Evolutionary conservation across 2,113 vertebrate species (phyloP).

Genomic region (Pantherophis guttatus): DNA sequence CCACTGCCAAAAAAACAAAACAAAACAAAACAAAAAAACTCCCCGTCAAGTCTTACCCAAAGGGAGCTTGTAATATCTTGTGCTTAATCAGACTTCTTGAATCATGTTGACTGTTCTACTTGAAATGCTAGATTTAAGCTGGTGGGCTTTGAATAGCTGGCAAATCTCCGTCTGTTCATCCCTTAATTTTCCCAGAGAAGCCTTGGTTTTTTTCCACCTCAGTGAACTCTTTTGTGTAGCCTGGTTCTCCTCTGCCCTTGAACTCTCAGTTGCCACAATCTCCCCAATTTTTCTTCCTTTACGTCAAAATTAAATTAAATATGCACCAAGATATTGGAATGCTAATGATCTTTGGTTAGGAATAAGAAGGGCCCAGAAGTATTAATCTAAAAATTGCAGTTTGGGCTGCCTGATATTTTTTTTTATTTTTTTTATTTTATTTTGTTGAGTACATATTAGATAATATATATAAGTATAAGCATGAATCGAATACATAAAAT

Average conservation of each 20-base stretch:
- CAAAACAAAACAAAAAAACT: neutral
- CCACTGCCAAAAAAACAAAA: neutral
- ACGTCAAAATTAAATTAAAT: constrained; percentile 7
- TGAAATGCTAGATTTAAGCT: constrained; percentile 1
- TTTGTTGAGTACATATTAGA: no score
- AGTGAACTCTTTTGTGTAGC: neutral
- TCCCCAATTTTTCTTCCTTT: constrained; percentile 13
- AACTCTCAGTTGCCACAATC: neutral
- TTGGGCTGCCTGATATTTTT: constrained; percentile 28
- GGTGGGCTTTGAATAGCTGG: constrained; percentile 20
- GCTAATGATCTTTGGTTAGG: constrained; percentile 29
- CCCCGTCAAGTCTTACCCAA: neutral
- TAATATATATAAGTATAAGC: no score
- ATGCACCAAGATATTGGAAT: constrained; percentile 32
- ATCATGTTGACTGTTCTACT: constrained; percentile 31
- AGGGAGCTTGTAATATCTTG: constrained; percentile 48
- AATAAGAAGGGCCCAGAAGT: constrained; percentile 43
- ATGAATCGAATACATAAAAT: no score
- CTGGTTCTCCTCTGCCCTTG: neutral
- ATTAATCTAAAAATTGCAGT: constrained; percentile 47
- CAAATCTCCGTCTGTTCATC: neutral
- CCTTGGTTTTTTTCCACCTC: neutral
- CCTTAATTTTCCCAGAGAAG: neutral
- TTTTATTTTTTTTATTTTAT: no score
- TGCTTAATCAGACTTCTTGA: constrained; percentile 47